Evolutionary conservation across 2,113 vertebrate species (phyloP), one percentile per base, ranked within the genome.

Genomic region (Dunckerocampus dactyliophorus): DNA sequence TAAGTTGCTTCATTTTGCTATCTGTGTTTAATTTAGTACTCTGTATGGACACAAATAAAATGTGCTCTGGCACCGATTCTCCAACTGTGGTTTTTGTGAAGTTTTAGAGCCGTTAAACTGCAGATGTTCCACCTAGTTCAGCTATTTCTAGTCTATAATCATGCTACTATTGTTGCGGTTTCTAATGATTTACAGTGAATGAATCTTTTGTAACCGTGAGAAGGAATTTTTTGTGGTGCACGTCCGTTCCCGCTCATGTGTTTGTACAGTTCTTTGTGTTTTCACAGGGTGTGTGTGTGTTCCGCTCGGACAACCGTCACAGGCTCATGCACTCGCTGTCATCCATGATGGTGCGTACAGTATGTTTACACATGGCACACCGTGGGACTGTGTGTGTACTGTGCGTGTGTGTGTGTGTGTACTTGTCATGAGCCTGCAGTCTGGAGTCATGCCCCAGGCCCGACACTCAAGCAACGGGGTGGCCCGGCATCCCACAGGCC

Each of bases 241-340:
- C 4, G 65, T 72, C 62, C 48, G 45, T 71, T 77, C 63, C 47
- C 17, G 57, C 49, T 71, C 51, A 53, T 61, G 59, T 74, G 68
- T 82, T 82, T 82, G 78, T 59, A 75, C 69, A 68, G 78, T 80
- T 72, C 58, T 59, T 75, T 71, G 67, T 88, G 71, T 87, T 87
- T 87, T 82, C 55, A 75, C 68, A 77, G 70, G 59, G 60, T 51
- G 52, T 19, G 71, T 74, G 66, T 82, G 80, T 77, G 75, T 83
- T 79, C 59, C 57, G 77, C 73, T 64, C 70, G 74, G 71, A 54
- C n/a, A 56, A 47, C 43, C 45, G 75, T 85, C 81, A 81, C 81
- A 67, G 84, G 63, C 72, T 81, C 79, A 65, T 71, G 75, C 72
- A 47, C 79, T 76, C 63, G 62, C 69, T 6, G 59, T 82, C 81